Evolutionary conservation across 2,888 invertebrate species (phyloP).

Genomic region (Elysia crispata): DNA sequence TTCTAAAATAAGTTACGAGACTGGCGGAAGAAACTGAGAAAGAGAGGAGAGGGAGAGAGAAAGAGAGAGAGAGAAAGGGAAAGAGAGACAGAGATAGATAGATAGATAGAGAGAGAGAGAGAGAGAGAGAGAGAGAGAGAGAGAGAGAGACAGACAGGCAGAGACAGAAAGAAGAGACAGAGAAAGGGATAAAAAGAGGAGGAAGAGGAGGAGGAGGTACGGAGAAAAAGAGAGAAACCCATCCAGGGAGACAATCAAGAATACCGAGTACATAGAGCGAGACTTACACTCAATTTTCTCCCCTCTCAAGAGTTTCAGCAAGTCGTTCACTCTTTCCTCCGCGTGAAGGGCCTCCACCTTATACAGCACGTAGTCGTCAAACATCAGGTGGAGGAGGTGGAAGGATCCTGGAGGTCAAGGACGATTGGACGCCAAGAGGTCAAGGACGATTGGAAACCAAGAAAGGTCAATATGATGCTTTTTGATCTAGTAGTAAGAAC

Average conservation of each 20-base stretch:
- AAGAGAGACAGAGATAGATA: background rate
- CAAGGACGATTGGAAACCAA: no score
- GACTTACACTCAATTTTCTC: no score
- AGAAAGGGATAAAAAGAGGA: background rate
- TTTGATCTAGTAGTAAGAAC: no score
- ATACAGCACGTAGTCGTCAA: conserved; percentile 79
- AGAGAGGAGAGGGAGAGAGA: background rate
- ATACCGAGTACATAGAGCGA: no score
- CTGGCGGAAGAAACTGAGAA: background rate
- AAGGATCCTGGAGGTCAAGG: conserved; percentile 78
- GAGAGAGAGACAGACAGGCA: background rate
- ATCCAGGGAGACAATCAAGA: conserved; percentile 2
- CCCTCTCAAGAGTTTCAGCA: conserved; percentile 74
- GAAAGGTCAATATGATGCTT: no score
- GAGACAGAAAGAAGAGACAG: background rate
- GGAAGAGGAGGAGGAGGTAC: background rate
- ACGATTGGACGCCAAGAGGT: no score
- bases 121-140: background rate
- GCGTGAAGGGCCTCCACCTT: conserved; percentile 78
- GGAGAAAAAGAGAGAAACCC: background rate
- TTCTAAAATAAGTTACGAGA: background rate
- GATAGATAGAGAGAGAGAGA: background rate
- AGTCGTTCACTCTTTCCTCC: conserved; percentile 76
- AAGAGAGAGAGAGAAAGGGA: background rate
- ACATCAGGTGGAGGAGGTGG: conserved; percentile 79